These are phyloP conservation scores for Premnoplex brunnescens DNA, from an alignment of 2,797 vertebrate species.

Conservation along the genomic window DNA sequence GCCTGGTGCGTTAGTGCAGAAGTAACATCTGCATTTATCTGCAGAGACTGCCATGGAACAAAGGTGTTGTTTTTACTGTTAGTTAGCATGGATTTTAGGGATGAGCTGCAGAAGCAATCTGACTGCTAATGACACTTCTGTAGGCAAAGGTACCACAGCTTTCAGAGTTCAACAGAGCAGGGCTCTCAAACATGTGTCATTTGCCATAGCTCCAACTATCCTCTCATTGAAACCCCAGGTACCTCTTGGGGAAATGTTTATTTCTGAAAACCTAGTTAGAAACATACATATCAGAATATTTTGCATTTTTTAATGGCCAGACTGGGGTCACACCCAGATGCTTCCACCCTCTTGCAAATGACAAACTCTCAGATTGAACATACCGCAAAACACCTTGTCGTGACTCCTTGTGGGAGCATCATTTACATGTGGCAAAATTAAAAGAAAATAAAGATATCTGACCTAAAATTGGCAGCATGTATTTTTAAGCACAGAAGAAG, in stretches of 20 bases:
- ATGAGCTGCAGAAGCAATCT: neutral
- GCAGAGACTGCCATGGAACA: neutral
- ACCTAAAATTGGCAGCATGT: neutral
- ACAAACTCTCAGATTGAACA: neutral
- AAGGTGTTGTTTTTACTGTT: neutral
- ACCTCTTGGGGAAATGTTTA: neutral
- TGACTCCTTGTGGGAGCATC: neutral
- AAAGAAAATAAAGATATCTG: slow-evolving; percentile 20
- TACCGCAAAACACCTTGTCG: neutral
- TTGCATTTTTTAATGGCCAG: neutral
- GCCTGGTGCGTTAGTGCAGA: neutral
- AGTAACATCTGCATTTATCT: neutral
- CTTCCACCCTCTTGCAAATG: neutral
- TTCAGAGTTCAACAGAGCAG: neutral
- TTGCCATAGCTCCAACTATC: neutral
- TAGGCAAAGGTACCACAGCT: neutral
- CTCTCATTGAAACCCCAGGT: neutral
- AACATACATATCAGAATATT: neutral
- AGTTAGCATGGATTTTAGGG: neutral
- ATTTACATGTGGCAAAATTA: neutral
- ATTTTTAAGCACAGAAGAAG: slow-evolving; percentile 43
- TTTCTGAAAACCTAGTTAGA: neutral
- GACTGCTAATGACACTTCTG: neutral
- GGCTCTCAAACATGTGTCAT: rapidly evolving
- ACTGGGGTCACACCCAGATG: neutral